A percentile compares a stretch with the other conserved stretches of the same genome.
Evolutionary conservation across 2,113 vertebrate genomes (phyloP).

Genomic region (Aepyceros melampus): DNA sequence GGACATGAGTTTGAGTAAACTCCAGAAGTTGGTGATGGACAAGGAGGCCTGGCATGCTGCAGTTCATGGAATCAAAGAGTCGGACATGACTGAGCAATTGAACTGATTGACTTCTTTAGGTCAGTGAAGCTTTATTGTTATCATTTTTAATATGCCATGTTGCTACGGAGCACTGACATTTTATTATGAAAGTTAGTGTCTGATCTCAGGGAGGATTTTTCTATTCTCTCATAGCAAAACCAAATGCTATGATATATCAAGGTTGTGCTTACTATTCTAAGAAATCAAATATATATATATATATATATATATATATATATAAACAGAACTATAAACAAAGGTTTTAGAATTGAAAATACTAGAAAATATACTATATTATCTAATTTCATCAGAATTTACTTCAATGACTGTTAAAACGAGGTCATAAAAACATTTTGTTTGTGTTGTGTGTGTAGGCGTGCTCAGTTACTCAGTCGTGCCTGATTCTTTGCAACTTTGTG

Average conservation of each 20-base stretch:
- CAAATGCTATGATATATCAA: not conserved
- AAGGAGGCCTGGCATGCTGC: not conserved
- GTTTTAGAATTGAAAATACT: not conserved
- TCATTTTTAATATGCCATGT: not conserved
- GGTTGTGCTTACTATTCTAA: not conserved
- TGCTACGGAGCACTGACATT: not conserved
- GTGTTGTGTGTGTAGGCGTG: not conserved
- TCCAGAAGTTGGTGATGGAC: not conserved
- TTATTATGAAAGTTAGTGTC: not conserved
- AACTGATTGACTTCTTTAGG: not conserved
- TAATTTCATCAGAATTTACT: not conserved
- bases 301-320: not conserved
- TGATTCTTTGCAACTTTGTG: not conserved
- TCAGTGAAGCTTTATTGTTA: not conserved
- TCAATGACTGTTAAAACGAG: not conserved
- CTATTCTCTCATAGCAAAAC: not conserved
- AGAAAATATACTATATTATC: not conserved
- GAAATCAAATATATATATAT: not conserved
- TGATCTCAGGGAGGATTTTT: not conserved
- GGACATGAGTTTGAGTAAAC: not conserved
- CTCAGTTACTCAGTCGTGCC: not conserved
- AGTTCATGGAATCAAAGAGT: not conserved
- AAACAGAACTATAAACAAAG: not conserved
- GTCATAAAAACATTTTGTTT: not conserved
- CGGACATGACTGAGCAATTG: not conserved